phyloP scores from a whole-genome alignment of 2,113 vertebrate species.

The Clarias magur region DNA sequence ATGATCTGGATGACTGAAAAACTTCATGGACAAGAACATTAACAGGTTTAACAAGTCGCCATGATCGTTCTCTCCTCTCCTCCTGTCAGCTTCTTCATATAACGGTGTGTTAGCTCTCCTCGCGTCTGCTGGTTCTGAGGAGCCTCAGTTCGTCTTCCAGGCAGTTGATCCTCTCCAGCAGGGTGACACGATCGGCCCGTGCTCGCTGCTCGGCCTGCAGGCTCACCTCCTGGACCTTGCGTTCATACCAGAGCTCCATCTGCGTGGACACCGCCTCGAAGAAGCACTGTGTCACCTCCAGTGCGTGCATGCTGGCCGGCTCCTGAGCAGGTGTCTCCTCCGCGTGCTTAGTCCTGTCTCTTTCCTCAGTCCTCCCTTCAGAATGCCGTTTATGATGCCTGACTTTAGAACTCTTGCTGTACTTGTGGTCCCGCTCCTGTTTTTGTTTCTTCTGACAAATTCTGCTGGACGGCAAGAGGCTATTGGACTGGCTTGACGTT shows the following conservation, averaged over 20 bases:
- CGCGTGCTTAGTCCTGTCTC: constrained; percentile 60
- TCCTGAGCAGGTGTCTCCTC: constrained; percentile 61
- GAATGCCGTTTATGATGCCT: constrained; percentile 78
- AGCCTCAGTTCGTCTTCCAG: constrained; percentile 88
- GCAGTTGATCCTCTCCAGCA: constrained; percentile 83
- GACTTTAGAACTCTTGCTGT: constrained; percentile 67
- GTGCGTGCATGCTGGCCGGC: constrained; percentile 80
- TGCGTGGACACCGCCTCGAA: constrained; percentile 92
- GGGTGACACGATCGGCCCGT: constrained; percentile 77
- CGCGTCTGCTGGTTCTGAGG: constrained; percentile 80
- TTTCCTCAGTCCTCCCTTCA: constrained; percentile 71
- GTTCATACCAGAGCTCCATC: constrained; percentile 97
- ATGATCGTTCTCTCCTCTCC: background rate
- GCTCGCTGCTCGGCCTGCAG: constrained; percentile 84
- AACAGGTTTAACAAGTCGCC: background rate
- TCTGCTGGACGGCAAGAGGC: constrained; percentile 57
- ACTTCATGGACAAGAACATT: background rate
- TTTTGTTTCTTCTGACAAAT: constrained; percentile 54
- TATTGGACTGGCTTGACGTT: constrained; percentile 65
- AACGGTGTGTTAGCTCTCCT: constrained; percentile 72
- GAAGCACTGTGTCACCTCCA: constrained; percentile 94
- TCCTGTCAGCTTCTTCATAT: background rate
- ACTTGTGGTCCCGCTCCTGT: constrained; percentile 72
- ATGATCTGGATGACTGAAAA: background rate
- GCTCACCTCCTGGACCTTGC: constrained; percentile 90